phyloP scores from a whole-genome alignment of 2,888 invertebrate genomes.

The Himalopsyche kuldschensis region DNA sequence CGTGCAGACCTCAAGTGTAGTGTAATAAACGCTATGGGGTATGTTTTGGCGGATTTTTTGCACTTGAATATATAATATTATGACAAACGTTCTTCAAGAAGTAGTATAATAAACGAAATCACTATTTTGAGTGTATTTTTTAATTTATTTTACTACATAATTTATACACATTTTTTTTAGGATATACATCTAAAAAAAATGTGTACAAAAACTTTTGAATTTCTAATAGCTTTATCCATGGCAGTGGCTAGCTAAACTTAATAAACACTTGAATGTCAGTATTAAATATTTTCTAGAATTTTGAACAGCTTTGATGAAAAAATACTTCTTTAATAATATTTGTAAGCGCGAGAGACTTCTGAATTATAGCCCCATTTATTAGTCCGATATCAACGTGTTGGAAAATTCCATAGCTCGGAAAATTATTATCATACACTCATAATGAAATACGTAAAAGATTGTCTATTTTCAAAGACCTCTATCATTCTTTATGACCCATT shows the following conservation, averaged over 20 bases:
- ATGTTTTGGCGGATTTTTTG: too few relatives aligned
- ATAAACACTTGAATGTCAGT: not conserved
- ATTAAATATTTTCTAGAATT: not conserved
- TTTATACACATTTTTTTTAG: too few relatives aligned
- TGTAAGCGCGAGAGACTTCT: not conserved
- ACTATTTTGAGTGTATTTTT: too few relatives aligned
- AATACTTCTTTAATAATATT: not conserved
- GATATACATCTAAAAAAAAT: too few relatives aligned
- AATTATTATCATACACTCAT: not conserved
- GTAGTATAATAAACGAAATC: too few relatives aligned
- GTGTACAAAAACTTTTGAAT: too few relatives aligned
- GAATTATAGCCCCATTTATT: not conserved
- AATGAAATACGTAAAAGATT: not conserved
- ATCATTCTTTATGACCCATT: not conserved
- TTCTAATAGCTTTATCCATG: too few relatives aligned
- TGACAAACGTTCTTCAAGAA: too few relatives aligned
- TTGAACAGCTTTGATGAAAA: not conserved
- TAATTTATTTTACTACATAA: too few relatives aligned
- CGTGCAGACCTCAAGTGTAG: too few relatives aligned
- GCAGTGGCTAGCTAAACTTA: not conserved
- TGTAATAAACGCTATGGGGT: too few relatives aligned
- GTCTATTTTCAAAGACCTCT: not conserved
- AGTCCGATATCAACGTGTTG: not conserved
- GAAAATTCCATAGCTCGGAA: not conserved
- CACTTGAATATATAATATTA: too few relatives aligned